Conservation (phyloP, 2,113 vertebrate genomes). For the Malaclemys terrapin region DNA sequence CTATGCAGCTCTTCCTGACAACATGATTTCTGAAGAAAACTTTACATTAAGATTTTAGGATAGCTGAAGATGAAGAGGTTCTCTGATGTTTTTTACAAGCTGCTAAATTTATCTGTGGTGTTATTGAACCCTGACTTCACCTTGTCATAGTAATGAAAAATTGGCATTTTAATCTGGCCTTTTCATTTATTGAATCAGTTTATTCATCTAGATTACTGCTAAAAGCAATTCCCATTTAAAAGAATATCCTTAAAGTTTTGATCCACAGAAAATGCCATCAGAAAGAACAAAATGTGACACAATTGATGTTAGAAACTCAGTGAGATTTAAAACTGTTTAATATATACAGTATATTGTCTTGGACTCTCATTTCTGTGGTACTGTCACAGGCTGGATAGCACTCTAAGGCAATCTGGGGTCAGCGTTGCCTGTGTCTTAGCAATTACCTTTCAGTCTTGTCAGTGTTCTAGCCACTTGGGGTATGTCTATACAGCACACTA, state of each 20-base stretch:
- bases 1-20: neutral
- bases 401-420: neutral
- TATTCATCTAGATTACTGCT: neutral
- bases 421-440: neutral
- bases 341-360: neutral
- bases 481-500: neutral
- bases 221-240: slow-evolving; percentile 11
- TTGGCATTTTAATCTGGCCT: neutral
- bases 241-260: neutral
- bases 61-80: neutral
- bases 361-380: neutral
- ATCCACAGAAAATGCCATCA: neutral
- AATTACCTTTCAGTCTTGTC: neutral
- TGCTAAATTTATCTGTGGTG: neutral
- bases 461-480: neutral
- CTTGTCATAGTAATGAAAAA: neutral
- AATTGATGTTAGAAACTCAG: slow-evolving; percentile 18
- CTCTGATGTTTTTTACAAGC: neutral
- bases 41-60: neutral
- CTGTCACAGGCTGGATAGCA: neutral
- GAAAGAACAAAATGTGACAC: neutral
- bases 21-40: neutral
- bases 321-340: slow-evolving; percentile 22
- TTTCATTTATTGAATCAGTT: neutral
- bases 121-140: neutral